Base-by-base conservation (phyloP, 2,797 vertebrate species). In the Streptopelia turtur region DNA sequence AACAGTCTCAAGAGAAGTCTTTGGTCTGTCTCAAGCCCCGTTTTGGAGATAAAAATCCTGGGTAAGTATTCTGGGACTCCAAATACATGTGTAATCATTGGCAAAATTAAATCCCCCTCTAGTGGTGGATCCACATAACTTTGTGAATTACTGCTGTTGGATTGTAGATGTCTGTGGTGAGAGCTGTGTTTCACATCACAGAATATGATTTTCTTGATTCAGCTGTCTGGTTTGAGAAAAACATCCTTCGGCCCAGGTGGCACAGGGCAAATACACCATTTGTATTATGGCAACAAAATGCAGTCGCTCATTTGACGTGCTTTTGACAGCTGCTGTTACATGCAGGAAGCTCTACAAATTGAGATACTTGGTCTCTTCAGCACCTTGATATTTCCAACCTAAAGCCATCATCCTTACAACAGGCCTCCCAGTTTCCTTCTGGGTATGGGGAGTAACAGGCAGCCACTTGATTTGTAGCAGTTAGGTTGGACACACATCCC, bases 81-180 rank as follows among this genome's bases (percentile, higher is more conserved):
- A 4, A 25, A 23, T 16, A 16, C 20, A 3, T 0, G 0, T 31
- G 28, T 61, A 37, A 63, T 77, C 68, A 69, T 75, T 72, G 82
- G 81, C 88, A 95, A 94, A 92, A 90, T 96, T 59, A 85, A 96
- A 71, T 69, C 95, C 25, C 94, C 95, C 95, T 94, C 96, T 97
- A 95, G 96, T 69, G 96, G 96, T 61, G 14, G n/a, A 52, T 72
- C 24, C 55, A 16, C 47, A 24, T 14, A 80, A 13, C 50, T 71
- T 59, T 21, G 3, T 18, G 17, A 75, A 33, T 20, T 50, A 6
- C 0, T 79, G 28, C 56, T 77, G 0, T 13, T 7, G 11, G 6
- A 3, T 25, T 49, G 13, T 21, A 35, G 70, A 22, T 4, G 6
- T 23, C 59, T 63, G 49, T 57, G 45, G 20, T 10, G 31, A 66